These are phyloP conservation scores for Spheniscus mendiculus DNA, from an alignment of 2,113 vertebrate genomes.

Conservation along the genomic window DNA sequence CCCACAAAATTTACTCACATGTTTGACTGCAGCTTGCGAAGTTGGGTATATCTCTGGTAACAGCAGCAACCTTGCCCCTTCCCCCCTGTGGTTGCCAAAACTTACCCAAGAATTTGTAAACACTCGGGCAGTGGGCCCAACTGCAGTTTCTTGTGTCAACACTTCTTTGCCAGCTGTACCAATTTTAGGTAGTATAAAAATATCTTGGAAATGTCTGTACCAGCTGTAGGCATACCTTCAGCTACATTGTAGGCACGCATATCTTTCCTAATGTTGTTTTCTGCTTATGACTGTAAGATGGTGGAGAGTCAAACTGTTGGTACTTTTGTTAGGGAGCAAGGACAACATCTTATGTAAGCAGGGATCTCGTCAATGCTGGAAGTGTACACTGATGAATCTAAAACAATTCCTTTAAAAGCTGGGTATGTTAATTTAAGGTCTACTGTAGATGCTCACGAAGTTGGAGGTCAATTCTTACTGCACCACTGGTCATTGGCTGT, in stretches of 20 bases:
- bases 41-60: background rate
- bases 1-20: background rate
- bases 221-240: background rate
- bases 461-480: background rate
- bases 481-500: background rate
- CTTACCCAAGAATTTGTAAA: background rate
- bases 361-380: background rate
- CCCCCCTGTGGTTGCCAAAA: accelerated
- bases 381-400: background rate
- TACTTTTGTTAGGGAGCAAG: background rate
- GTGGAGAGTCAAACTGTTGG: background rate
- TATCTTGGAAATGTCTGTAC: background rate
- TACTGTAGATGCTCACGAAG: background rate
- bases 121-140: background rate
- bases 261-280: background rate
- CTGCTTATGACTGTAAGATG: background rate
- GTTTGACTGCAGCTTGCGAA: background rate
- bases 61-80: background rate
- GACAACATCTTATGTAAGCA: background rate
- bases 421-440: background rate
- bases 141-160: background rate
- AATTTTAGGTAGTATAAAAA: background rate
- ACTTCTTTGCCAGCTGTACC: background rate
- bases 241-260: no score
- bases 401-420: background rate